Evolutionary conservation across 2,888 invertebrate genomes (phyloP), one percentile per base, ranked within the genome.

Genomic region (Melanotus villosus): DNA sequence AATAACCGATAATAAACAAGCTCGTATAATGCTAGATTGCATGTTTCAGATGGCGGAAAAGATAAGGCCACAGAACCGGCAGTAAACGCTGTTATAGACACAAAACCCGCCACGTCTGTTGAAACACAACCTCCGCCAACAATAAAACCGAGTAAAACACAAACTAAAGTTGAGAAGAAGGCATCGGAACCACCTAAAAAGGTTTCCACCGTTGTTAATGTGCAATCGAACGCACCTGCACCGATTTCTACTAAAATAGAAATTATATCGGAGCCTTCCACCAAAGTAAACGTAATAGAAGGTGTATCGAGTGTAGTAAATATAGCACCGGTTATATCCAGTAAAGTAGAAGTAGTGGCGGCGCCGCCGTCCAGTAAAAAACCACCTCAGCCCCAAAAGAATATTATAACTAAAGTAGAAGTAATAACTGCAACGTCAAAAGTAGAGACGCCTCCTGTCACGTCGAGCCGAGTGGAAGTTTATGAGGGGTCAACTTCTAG

Each of bases 211-310:
- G 77, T 82, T 21, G 81, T 83, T 7, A 80, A 81, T 70, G 79
- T 80, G 32, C 78, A 78, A 70, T 74, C 74, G 62, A 78, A 73
- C 43, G 64, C 73, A 59, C 70, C 80, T 12, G 63, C 65, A 54
- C 69, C 71, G 16, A 34, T 77, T 58, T 63, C 88, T 50, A 89
- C 88, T 80, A 88, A 88, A 74, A 81, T 85, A 7, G 89, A 90
- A 84, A 86, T 90, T 45, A 87, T 89, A 18, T 81, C 88, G 21
- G 85, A 87, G 9, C 84, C 88, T 6, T 87, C 88, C 0, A 80
- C 79, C 34, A 82, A 82, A 77, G 78, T 82, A 12, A 82, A 82
- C 70, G 77, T 82, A 26, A 75, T 82, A 32, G 78, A 80, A 71
- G 78, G 76, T 34, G 75, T 79, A 68, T 71, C 79, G 10, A 78